phyloP scores from a whole-genome alignment of 1,140 invertebrate genomes.

The Atta texana region DNA sequence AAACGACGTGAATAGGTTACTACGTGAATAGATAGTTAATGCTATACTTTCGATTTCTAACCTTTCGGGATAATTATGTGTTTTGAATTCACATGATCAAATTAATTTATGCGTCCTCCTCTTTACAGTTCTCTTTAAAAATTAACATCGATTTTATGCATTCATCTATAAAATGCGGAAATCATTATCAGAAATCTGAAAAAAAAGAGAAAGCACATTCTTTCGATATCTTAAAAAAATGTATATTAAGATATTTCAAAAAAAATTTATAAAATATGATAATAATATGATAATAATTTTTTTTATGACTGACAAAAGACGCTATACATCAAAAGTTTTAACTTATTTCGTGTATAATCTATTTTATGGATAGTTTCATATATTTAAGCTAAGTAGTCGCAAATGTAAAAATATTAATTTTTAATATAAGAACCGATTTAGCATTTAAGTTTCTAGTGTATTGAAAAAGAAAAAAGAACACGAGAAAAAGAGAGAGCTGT shows the following conservation, averaged over 20 bases:
- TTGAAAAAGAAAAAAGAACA: background rate
- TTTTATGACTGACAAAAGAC: background rate
- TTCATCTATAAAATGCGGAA: conserved; percentile 7
- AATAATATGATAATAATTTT: background rate
- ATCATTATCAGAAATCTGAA: background rate
- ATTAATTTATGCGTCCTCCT: conserved; percentile 3
- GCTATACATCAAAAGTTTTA: background rate
- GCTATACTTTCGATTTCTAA: conserved; percentile 3
- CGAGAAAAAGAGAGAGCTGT: background rate
- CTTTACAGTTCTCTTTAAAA: background rate
- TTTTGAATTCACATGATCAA: background rate
- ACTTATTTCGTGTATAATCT: background rate
- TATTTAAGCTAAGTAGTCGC: background rate
- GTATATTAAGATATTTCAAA: background rate
- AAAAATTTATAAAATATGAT: background rate
- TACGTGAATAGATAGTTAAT: background rate
- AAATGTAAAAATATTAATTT: no score
- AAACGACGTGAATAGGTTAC: background rate
- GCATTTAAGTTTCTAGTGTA: background rate
- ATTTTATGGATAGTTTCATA: background rate
- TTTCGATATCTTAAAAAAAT: background rate
- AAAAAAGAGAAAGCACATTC: conserved; percentile 39
- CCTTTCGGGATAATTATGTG: conserved; percentile 33
- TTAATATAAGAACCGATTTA: background rate
- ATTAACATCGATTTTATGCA: conserved; percentile 1